Evolutionary conservation across 2,797 vertebrate genomes (phyloP), one percentile per base, ranked within the genome.

Genomic region (Chrysolophus pictus): DNA sequence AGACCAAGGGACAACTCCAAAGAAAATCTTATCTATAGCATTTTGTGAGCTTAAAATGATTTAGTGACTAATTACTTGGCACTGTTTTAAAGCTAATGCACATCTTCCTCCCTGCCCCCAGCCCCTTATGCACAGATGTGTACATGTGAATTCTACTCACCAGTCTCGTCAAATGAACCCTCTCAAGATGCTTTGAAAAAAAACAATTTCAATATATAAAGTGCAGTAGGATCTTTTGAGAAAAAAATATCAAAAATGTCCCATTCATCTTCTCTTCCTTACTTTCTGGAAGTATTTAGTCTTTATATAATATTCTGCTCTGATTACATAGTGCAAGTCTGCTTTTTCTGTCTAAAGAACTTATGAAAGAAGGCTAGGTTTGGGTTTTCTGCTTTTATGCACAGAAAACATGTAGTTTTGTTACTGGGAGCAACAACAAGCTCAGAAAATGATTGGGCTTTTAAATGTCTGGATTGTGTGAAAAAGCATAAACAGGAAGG

Each of bases 381-480:
- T 93, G 85, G 77, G 51, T 44, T 91, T 91, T 91, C 78, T 94
- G 88, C 88, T 83, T 90, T 94, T 75, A 75, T 91, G 84, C 64
- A 68, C 76, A 91, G 47, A 60, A 92, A 95, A 95, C 73, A 68
- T 69, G 64, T 31, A 91, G 92, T 96, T 96, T 93, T 90, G 73
- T 81, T 86, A 93, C 91, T 44, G 16, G 77, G 92, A 92, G 92
- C 83, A 95, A 92, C 64, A 89, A 86, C 17, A 24, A 95, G 64
- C 76, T 88, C 82, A 59, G 79, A 91, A 91, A 93, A 84, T 92
- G 17, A 91, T 91, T 88, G 93, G 17, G 83, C 58, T 84, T 91
- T 95, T 72, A 84, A 91, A 93, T 79, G 62, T 46, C 51, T 82
- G 53, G 3, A 21, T 16, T 79, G 83, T 88, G 51, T 76, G n/a